A percentile compares a stretch with the other conserved stretches of the same genome.
Conservation (phyloP, 2,888 invertebrate species). For the Microchrysa polita region DNA sequence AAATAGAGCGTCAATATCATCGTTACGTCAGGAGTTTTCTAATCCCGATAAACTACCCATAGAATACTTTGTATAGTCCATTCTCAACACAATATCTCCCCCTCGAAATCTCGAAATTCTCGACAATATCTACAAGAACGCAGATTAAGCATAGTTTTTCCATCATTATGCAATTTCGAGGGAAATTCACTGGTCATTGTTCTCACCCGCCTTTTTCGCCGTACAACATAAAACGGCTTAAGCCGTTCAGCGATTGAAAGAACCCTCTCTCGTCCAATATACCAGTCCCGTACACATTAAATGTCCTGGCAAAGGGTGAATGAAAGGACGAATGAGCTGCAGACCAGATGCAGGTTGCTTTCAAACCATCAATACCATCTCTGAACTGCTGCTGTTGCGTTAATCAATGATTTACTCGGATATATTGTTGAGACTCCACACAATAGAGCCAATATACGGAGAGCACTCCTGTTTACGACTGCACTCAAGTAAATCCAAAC, state of each 20-base stretch:
- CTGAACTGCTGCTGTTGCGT: constrained; percentile 7
- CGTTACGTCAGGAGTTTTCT: not conserved
- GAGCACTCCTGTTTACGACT: constrained; percentile 22
- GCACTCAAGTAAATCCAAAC: constrained; percentile 44
- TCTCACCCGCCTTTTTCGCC: not conserved
- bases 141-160: constrained; percentile 19
- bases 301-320: not conserved
- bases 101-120: not conserved
- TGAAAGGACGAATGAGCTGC: not conserved
- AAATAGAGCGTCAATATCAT: not conserved
- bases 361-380: not conserved
- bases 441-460: not conserved
- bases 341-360: constrained; percentile 8
- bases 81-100: not conserved
- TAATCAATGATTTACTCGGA: constrained; percentile 31
- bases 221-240: constrained; percentile 14
- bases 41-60: not conserved
- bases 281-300: not conserved
- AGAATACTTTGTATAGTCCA: not conserved
- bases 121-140: constrained; percentile 26
- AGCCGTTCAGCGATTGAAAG: constrained; percentile 15
- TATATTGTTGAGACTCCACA: constrained; percentile 24
- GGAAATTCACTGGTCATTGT: constrained; percentile 16
- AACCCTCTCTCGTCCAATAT: not conserved
- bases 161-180: constrained; percentile 22